Percentiles rank a stretch among this genome's conserved stretches.
These are phyloP conservation scores for Aleiodes leptofemur DNA, from an alignment of 2,888 invertebrate species.

Conservation along the genomic window DNA sequence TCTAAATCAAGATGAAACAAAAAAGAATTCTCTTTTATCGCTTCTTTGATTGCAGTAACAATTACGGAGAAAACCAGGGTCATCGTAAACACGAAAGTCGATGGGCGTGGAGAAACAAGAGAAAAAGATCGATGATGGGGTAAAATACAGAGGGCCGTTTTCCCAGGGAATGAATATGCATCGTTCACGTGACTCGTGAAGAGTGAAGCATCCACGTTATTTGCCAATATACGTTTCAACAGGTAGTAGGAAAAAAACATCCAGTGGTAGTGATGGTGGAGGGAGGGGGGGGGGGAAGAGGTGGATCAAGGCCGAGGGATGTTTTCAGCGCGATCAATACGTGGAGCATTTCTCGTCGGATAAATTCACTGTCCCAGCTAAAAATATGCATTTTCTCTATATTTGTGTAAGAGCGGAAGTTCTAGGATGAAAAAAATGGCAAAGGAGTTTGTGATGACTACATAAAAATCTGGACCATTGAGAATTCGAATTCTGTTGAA, in stretches of 20 bases:
- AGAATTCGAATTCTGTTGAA: too few relatives aligned
- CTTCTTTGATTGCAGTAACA: background rate
- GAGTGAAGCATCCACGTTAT: background rate
- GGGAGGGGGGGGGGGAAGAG: background rate
- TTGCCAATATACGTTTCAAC: slow-evolving; percentile 17
- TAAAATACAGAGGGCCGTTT: background rate
- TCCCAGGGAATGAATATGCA: slow-evolving; percentile 26
- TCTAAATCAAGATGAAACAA: too few relatives aligned
- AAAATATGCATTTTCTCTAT: too few relatives aligned
- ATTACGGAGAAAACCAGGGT: background rate
- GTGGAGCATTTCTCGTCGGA: background rate
- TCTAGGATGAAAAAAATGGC: too few relatives aligned
- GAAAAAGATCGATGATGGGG: too few relatives aligned
- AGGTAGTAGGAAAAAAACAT: slow-evolving; percentile 13
- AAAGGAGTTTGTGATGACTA: too few relatives aligned
- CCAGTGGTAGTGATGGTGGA: background rate
- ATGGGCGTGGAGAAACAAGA: background rate
- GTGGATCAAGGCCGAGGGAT: slow-evolving; percentile 23
- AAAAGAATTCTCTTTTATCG: background rate
- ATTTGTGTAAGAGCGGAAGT: too few relatives aligned
- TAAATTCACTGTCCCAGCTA: too few relatives aligned
- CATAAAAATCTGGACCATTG: too few relatives aligned
- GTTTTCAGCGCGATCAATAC: slow-evolving; percentile 14
- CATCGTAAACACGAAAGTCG: slow-evolving; percentile 1
- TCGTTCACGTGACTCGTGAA: slow-evolving; percentile 11